phyloP scores from a whole-genome alignment of 1,140 invertebrate species.

The Solen grandis region DNA sequence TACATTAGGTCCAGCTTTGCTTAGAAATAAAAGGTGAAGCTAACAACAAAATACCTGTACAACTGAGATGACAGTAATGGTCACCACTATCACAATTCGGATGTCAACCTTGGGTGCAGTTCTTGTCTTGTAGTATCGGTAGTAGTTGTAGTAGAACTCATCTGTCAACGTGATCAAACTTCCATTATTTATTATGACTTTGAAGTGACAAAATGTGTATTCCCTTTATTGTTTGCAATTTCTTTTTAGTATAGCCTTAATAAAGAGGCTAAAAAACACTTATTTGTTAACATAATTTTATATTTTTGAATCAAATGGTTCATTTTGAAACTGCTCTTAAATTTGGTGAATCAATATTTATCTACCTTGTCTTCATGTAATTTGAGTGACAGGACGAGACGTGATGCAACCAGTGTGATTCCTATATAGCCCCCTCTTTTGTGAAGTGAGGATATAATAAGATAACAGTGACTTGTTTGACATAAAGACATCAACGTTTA shows the following conservation, averaged over 20 bases:
- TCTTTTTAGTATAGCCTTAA: background rate
- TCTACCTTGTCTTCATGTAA: too few relatives aligned
- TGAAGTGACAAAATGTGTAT: background rate
- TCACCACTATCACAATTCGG: constrained; percentile 90
- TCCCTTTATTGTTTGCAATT: background rate
- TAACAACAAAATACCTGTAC: too few relatives aligned
- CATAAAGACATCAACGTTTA: too few relatives aligned
- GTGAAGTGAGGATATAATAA: too few relatives aligned
- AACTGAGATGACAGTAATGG: constrained; percentile 91
- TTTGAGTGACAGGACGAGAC: too few relatives aligned
- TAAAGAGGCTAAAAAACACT: background rate
- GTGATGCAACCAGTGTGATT: too few relatives aligned
- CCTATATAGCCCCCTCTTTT: too few relatives aligned
- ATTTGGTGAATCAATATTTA: background rate
- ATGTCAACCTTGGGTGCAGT: constrained; percentile 95
- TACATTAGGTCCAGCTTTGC: too few relatives aligned
- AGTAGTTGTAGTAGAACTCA: constrained; percentile 94
- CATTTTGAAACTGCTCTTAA: background rate
- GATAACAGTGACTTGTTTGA: too few relatives aligned
- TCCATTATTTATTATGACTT: constrained; percentile 16
- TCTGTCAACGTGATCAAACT: constrained; percentile 79
- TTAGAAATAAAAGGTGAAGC: too few relatives aligned
- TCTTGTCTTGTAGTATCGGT: constrained; percentile 91
- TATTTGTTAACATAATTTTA: background rate
- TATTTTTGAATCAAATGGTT: background rate